A percentile compares a stretch with the other conserved stretches of the same genome.
Evolutionary conservation across 1,140 invertebrate species (phyloP).

Genomic region (Cotesia vestalis): DNA sequence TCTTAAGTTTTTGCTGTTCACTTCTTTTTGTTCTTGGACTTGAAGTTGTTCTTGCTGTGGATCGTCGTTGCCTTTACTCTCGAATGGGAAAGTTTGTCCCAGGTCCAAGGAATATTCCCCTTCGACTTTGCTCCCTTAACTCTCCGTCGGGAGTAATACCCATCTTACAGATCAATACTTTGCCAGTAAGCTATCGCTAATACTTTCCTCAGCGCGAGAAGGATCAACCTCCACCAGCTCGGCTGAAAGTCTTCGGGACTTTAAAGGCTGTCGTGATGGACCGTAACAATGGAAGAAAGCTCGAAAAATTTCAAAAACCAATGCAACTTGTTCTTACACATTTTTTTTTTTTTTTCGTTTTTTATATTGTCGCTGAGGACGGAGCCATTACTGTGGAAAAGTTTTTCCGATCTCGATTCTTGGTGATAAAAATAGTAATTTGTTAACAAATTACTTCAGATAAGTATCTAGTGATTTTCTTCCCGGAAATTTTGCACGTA

Average conservation of each 20-base stretch:
- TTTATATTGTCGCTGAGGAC: neutral
- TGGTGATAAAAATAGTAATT: too few species aligned
- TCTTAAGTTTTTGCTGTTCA: too few species aligned
- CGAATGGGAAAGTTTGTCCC: neutral
- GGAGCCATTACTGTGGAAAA: too few species aligned
- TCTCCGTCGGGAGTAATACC: constrained; percentile 22
- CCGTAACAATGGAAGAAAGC: constrained; percentile 12
- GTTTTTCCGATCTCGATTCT: too few species aligned
- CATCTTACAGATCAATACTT: constrained; percentile 30
- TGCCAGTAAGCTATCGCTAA: constrained; percentile 36
- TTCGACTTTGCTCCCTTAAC: constrained; percentile 17
- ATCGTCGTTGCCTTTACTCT: neutral
- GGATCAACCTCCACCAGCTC: constrained; percentile 31
- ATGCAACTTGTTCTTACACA: neutral
- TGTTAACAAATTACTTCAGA: too few species aligned
- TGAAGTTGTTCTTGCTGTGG: neutral
- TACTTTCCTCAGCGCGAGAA: constrained; percentile 31
- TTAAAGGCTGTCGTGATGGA: constrained; percentile 18
- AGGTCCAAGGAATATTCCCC: constrained; percentile 1
- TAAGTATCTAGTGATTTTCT: too few species aligned
- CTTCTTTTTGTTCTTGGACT: neutral
- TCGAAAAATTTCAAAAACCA: neutral
- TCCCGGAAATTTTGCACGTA: too few species aligned
- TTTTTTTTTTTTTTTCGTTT: neutral
- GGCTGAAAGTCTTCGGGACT: constrained; percentile 21